These are phyloP conservation scores for Otocyon megalotis DNA, from an alignment of 2,113 vertebrate genomes.

Conservation along the genomic window DNA sequence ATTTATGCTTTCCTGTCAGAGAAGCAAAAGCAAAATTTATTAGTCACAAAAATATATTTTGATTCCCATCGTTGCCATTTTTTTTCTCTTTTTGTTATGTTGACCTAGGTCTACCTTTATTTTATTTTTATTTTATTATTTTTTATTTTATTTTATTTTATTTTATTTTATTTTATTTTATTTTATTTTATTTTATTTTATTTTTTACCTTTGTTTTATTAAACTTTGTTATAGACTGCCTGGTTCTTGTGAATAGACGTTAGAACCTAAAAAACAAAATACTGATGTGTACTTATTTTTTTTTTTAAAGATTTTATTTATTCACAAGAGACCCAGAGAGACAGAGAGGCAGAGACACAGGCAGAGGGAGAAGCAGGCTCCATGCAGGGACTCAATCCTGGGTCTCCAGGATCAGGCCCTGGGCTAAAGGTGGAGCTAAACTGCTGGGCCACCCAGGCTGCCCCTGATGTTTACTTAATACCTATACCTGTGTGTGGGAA, in stretches of 20 bases:
- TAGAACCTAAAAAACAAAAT: constrained; percentile 42
- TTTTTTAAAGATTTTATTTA: no score
- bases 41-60: not conserved
- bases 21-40: not conserved
- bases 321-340: no score
- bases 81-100: constrained; percentile 12
- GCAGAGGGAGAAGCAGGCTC: no score
- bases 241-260: not conserved
- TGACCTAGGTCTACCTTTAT: not conserved
- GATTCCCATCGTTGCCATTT: not conserved
- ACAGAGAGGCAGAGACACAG: no score
- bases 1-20: not conserved
- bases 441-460: no score
- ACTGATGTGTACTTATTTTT: not conserved
- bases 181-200: no score
- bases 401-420: no score
- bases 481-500: not conserved
- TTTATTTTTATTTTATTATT: not conserved
- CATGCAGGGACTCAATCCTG: no score
- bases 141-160: no score
- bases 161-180: no score
- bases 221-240: not conserved
- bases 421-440: no score
- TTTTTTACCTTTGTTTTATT: constrained; percentile 8
- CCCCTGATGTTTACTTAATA: not conserved